Evolutionary conservation across 2,113 vertebrate species (phyloP).

Genomic region (Clarias batrachus): DNA sequence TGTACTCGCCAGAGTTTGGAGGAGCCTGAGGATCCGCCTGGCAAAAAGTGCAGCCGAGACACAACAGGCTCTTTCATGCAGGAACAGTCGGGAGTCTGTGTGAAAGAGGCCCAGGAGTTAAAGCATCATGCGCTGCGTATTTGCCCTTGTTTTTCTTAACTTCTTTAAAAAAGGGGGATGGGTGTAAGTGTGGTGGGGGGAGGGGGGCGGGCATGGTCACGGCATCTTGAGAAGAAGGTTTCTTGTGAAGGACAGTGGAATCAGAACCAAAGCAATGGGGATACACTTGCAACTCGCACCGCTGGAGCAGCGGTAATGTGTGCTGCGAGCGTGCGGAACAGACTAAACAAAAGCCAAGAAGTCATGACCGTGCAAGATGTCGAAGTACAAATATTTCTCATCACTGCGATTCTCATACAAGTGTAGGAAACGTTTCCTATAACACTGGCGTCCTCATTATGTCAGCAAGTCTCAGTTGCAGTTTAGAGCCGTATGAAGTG

Average conservation of each 20-base stretch:
- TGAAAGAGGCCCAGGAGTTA: constrained; percentile 57
- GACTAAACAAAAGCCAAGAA: constrained; percentile 27
- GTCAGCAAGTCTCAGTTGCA: constrained; percentile 20
- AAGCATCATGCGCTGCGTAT: constrained; percentile 67
- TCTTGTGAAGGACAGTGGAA: constrained; percentile 28
- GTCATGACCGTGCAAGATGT: background rate
- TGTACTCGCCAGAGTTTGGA: constrained; percentile 58
- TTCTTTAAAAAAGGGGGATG: constrained; percentile 39
- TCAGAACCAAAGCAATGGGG: constrained; percentile 63
- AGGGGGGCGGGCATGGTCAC: constrained; percentile 16
- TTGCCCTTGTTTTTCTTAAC: constrained; percentile 56
- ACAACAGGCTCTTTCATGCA: constrained; percentile 71
- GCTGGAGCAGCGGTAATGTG: background rate
- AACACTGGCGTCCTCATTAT: background rate
- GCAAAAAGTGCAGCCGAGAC: constrained; percentile 57
- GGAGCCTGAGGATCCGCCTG: constrained; percentile 62
- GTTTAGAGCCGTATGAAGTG: constrained; percentile 23
- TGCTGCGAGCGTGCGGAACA: background rate
- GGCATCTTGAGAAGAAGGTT: constrained; percentile 33
- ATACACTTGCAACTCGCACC: background rate
- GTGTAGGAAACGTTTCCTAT: background rate
- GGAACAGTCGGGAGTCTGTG: constrained; percentile 74
- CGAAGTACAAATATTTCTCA: background rate
- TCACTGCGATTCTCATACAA: background rate
- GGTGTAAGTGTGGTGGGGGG: constrained; percentile 35